Percentiles rank a stretch among this genome's conserved stretches.
These are phyloP conservation scores for Drosophila siamana DNA, from an alignment of 2,888 invertebrate genomes.

Conservation along the genomic window DNA sequence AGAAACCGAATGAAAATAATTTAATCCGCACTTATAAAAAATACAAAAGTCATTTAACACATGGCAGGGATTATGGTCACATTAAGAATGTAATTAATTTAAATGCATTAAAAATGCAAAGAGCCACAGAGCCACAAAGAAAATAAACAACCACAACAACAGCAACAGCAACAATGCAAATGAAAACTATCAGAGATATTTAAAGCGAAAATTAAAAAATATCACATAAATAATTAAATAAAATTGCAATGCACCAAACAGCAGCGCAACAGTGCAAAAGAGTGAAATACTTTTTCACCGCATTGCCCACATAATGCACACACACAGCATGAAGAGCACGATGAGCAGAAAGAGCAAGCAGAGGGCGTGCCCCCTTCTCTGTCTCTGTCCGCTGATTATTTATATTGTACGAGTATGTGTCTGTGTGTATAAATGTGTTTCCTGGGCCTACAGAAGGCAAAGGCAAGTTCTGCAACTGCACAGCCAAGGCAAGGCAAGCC, in stretches of 20 bases:
- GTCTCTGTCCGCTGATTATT: constrained; percentile 64
- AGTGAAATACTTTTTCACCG: constrained; percentile 43
- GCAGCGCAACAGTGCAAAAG: constrained; percentile 13
- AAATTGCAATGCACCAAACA: constrained; percentile 26
- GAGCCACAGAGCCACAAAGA: constrained; percentile 50
- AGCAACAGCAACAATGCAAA: constrained; percentile 20
- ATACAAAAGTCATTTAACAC: constrained; percentile 68
- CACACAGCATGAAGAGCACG: too few relatives aligned
- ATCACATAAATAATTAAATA: constrained; percentile 70
- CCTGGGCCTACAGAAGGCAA: constrained; percentile 55
- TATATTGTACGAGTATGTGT: constrained; percentile 44
- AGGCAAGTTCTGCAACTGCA: constrained; percentile 19
- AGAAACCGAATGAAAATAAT: constrained; percentile 38
- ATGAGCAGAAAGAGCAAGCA: too few relatives aligned
- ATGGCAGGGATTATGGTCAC: constrained; percentile 63
- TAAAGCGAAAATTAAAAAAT: constrained; percentile 54
- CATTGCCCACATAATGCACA: constrained; percentile 26
- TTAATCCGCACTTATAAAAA: constrained; percentile 50
- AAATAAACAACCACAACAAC: constrained; percentile 39
- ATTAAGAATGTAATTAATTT: constrained; percentile 80
- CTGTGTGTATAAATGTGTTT: constrained; percentile 7
- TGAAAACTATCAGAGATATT: constrained; percentile 57
- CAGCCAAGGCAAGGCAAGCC: constrained; percentile 38
- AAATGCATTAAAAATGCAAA: constrained; percentile 63
- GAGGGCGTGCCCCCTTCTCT: constrained; percentile 49